These are phyloP conservation scores for Drosophila limbata DNA, from an alignment of 2,888 invertebrate species.

Conservation along the genomic window DNA sequence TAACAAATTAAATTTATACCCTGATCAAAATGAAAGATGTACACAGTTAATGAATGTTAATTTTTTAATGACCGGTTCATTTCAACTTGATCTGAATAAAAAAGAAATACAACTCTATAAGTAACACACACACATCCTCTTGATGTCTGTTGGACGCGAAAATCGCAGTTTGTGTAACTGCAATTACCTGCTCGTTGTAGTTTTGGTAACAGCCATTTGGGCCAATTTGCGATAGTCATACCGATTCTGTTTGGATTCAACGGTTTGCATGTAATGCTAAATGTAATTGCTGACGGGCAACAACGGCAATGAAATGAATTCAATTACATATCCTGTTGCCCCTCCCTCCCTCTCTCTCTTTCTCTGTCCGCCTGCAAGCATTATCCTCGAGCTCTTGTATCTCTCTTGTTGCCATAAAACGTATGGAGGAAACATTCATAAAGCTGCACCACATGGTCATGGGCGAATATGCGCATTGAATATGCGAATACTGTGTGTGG, in stretches of 20 bases:
- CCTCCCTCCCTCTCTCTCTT: neutral
- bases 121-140: too few relatives aligned
- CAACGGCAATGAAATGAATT: slow-evolving; percentile 46
- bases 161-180: neutral
- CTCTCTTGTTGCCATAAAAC: slow-evolving; percentile 14
- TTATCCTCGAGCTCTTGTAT: neutral
- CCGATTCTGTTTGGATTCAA: slow-evolving; percentile 10
- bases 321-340: slow-evolving; percentile 49
- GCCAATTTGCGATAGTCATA: slow-evolving; percentile 30
- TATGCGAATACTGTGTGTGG: neutral
- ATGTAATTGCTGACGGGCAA: slow-evolving; percentile 45
- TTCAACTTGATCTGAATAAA: neutral
- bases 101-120: neutral
- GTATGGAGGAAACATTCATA: slow-evolving; percentile 18
- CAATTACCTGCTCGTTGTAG: slow-evolving; percentile 4
- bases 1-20: too few relatives aligned
- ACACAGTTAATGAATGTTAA: too few relatives aligned
- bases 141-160: neutral
- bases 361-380: neutral
- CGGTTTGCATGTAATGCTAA: slow-evolving; percentile 42
- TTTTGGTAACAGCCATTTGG: slow-evolving; percentile 20
- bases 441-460: slow-evolving; percentile 7
- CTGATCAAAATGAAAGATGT: too few relatives aligned
- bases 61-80: neutral
- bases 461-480: slow-evolving; percentile 21